Evolutionary conservation across 1,140 invertebrate genomes (phyloP).

Genomic region (Whitmania pigra): DNA sequence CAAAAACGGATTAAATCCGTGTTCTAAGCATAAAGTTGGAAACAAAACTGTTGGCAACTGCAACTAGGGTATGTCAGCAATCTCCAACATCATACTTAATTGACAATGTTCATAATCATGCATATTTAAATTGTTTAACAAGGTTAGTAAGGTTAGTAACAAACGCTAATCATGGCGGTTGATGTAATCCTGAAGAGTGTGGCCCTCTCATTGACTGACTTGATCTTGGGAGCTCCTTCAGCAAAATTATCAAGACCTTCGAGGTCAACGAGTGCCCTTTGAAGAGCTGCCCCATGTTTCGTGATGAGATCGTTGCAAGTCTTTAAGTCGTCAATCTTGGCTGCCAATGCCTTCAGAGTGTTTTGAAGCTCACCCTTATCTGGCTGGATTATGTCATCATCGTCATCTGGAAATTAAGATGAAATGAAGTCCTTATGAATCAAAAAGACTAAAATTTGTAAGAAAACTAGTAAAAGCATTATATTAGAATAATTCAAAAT

Average conservation of each 20-base stretch:
- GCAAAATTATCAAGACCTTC: slow-evolving; percentile 54
- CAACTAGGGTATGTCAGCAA: no score
- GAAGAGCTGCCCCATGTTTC: slow-evolving; percentile 70
- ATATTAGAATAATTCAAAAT: neutral
- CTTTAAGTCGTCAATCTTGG: slow-evolving; percentile 69
- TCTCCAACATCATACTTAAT: no score
- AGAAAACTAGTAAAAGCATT: neutral
- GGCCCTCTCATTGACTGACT: slow-evolving; percentile 73
- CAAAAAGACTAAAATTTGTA: neutral
- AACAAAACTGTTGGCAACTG: no score
- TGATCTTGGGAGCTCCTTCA: slow-evolving; percentile 53
- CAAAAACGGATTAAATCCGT: no score
- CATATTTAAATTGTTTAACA: neutral
- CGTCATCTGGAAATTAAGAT: slow-evolving; percentile 44
- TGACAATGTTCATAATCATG: no score
- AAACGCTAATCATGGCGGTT: slow-evolving; percentile 88
- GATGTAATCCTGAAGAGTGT: slow-evolving; percentile 84
- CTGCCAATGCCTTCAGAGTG: slow-evolving; percentile 50
- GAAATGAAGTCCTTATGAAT: neutral
- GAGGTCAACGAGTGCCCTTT: slow-evolving; percentile 67
- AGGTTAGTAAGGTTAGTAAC: slow-evolving; percentile 33
- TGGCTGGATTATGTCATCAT: slow-evolving; percentile 39
- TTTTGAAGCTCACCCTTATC: slow-evolving; percentile 49
- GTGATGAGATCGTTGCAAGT: slow-evolving; percentile 77
- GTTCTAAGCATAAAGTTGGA: no score